phyloP scores from a whole-genome alignment of 2,797 vertebrate genomes.

The Jordanella pulchra region DNA sequence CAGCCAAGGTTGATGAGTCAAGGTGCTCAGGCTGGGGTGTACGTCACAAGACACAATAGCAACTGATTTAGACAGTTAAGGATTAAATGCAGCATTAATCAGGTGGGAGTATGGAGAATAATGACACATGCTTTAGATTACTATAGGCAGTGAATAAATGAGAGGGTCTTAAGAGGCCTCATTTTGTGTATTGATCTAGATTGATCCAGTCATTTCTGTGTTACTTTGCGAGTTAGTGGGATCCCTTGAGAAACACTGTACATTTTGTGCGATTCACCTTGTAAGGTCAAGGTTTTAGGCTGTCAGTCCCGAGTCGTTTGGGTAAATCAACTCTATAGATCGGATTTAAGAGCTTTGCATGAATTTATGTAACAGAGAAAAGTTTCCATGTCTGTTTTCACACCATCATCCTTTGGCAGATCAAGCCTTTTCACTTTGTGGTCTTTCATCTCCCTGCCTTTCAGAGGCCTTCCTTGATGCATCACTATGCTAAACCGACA shows the following conservation, averaged over 20 bases:
- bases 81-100: slow-evolving; percentile 35
- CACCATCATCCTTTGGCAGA: background rate
- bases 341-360: slow-evolving; percentile 5
- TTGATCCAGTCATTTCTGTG: slow-evolving; percentile 52
- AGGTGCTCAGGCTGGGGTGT: slow-evolving; percentile 23
- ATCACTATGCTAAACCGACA: slow-evolving; percentile 26
- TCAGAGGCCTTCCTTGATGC: slow-evolving; percentile 14
- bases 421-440: background rate
- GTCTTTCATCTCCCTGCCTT: background rate
- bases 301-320: slow-evolving; percentile 13
- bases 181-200: slow-evolving; percentile 62
- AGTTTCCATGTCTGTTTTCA: slow-evolving; percentile 13
- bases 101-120: slow-evolving; percentile 21
- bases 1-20: slow-evolving; percentile 63
- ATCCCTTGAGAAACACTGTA: slow-evolving; percentile 28
- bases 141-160: slow-evolving; percentile 27
- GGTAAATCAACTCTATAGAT: slow-evolving; percentile 33
- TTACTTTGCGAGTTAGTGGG: slow-evolving; percentile 39
- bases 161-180: slow-evolving; percentile 31
- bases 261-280: slow-evolving; percentile 48
- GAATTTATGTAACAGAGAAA: slow-evolving; percentile 8
- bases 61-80: slow-evolving; percentile 36
- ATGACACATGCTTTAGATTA: slow-evolving; percentile 23
- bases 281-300: slow-evolving; percentile 38
- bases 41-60: slow-evolving; percentile 35